These are phyloP conservation scores for Microchirus variegatus DNA, from an alignment of 2,797 vertebrate genomes.

Conservation along the genomic window DNA sequence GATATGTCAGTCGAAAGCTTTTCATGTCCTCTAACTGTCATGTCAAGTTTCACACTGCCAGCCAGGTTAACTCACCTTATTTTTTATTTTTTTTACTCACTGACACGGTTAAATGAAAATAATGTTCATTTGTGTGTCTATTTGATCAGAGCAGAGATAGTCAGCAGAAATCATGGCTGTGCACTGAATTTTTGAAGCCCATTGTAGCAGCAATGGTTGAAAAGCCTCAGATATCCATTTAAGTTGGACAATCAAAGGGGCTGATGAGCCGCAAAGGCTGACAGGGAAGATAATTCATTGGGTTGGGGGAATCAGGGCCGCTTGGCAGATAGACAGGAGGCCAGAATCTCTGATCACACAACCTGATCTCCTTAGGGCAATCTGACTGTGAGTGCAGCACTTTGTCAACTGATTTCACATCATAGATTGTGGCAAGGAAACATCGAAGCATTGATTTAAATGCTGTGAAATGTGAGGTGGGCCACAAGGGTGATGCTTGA, in stretches of 20 bases:
- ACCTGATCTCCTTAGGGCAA: constrained; percentile 29
- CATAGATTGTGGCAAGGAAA: constrained; percentile 42
- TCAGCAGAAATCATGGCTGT: constrained; percentile 28
- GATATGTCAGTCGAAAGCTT: constrained; percentile 7
- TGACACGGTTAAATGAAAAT: constrained; percentile 1
- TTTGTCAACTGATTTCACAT: constrained; percentile 48
- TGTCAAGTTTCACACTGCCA: constrained; percentile 2
- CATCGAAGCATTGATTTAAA: constrained; percentile 52
- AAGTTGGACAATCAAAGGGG: constrained; percentile 59
- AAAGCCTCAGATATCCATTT: constrained; percentile 37
- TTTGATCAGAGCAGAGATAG: constrained; percentile 40
- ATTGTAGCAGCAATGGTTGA: constrained; percentile 20
- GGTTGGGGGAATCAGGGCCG: constrained; percentile 41
- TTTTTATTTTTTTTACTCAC: constrained; percentile 1
- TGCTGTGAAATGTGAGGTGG: constrained; percentile 42
- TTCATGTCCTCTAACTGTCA: constrained; percentile 20
- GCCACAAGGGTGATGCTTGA: constrained; percentile 41
- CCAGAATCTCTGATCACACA: constrained; percentile 56
- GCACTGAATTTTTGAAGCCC: constrained; percentile 34
- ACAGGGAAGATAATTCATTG: constrained; percentile 46
- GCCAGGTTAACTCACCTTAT: background rate
- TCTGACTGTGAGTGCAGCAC: constrained; percentile 44
- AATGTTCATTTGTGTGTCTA: constrained; percentile 5
- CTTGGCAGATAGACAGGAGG: constrained; percentile 28
- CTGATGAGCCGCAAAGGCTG: constrained; percentile 45